Percentiles rank a stretch among this genome's conserved stretches.
Conservation (phyloP, 2,797 vertebrate genomes). For the Scolopax bukidnonensis region DNA sequence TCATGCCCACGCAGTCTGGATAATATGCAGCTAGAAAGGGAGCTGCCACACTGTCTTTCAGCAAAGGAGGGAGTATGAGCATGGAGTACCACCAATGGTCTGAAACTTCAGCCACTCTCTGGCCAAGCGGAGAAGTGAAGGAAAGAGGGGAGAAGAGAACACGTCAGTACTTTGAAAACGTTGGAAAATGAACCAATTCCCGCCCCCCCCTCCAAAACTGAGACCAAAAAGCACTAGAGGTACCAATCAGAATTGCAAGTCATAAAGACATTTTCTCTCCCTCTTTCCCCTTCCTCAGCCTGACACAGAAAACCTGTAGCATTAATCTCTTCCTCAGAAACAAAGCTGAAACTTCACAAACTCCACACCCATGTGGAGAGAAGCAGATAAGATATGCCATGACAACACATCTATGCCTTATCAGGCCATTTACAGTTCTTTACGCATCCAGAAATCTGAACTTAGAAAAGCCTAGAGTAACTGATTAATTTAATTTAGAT, state of each 20-base stretch:
- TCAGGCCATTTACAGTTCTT: background rate
- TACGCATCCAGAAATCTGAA: background rate
- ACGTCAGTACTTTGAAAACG: constrained; percentile 24
- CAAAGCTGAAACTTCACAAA: background rate
- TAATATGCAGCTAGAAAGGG: constrained; percentile 94
- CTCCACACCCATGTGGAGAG: background rate
- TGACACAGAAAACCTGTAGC: constrained; percentile 39
- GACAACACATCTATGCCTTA: background rate
- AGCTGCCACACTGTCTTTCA: constrained; percentile 94
- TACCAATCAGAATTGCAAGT: constrained; percentile 8
- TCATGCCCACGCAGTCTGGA: constrained; percentile 99
- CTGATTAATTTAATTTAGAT: background rate
- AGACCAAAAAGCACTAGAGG: constrained; percentile 3
- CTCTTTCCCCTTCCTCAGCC: constrained; percentile 42
- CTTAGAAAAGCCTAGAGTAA: background rate
- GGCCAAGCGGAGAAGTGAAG: constrained; percentile 25
- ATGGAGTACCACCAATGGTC: constrained; percentile 97
- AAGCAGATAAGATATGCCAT: background rate
- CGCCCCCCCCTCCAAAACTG: background rate
- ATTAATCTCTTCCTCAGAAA: background rate
- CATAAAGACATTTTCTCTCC: constrained; percentile 49
- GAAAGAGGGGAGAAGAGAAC: constrained; percentile 49
- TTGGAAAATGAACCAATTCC: constrained; percentile 12
- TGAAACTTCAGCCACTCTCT: constrained; percentile 95
- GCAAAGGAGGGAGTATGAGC: constrained; percentile 94